Conservation (phyloP, 2,888 invertebrate species). For the Geotrupes spiniger region DNA sequence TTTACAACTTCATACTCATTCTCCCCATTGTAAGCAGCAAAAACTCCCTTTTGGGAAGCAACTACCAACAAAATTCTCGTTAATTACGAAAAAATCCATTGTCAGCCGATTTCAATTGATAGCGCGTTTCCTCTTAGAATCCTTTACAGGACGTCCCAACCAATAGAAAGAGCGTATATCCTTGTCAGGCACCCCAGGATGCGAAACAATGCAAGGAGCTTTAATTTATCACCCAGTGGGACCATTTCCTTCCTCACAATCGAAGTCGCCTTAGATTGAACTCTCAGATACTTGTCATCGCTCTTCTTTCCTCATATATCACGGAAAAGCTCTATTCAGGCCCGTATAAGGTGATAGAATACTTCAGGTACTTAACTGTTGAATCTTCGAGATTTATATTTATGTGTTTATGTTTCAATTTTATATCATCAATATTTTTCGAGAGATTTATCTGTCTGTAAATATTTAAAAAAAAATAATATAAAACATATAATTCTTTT, state of each 20-base stretch:
- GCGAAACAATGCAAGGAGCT: slow-evolving; percentile 48
- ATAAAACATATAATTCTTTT: too few relatives aligned
- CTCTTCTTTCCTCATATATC: slow-evolving; percentile 38
- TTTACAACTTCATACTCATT: slow-evolving; percentile 12
- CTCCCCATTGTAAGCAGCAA: neutral
- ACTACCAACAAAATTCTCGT: slow-evolving; percentile 39
- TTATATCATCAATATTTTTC: slow-evolving; percentile 9
- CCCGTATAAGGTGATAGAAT: slow-evolving; percentile 25
- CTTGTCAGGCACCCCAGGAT: slow-evolving; percentile 46
- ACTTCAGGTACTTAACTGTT: slow-evolving; percentile 33
- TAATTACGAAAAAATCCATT: slow-evolving; percentile 47
- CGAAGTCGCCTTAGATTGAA: slow-evolving; percentile 48
- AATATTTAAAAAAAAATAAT: too few relatives aligned
- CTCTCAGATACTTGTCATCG: slow-evolving; percentile 46
- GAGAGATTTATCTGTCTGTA: too few relatives aligned
- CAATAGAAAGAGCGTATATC: slow-evolving; percentile 45
- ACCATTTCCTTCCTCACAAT: slow-evolving; percentile 48
- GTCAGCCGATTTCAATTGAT: slow-evolving; percentile 48
- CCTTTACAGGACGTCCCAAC: slow-evolving; percentile 39
- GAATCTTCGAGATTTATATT: slow-evolving; percentile 22
- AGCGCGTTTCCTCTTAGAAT: slow-evolving; percentile 43
- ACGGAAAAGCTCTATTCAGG: slow-evolving; percentile 26
- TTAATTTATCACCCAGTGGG: slow-evolving; percentile 51
- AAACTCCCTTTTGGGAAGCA: slow-evolving; percentile 17
- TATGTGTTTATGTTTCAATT: slow-evolving; percentile 10